A percentile compares a stretch with the other conserved stretches of the same genome.
phyloP scores from a whole-genome alignment of 2,797 vertebrate genomes.

The Enteromius unitaeniatus region DNA sequence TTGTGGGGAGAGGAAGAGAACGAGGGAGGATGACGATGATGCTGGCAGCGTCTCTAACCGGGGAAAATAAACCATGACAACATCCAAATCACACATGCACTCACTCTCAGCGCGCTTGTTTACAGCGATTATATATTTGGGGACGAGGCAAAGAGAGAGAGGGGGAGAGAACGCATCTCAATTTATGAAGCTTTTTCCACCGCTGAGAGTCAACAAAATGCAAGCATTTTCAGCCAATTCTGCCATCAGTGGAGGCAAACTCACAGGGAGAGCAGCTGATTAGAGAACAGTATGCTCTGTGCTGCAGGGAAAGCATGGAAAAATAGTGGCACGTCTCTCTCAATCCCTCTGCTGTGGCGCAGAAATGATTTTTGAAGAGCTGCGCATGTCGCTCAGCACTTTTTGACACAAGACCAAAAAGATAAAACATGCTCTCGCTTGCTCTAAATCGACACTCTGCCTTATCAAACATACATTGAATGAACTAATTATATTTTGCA shows the following conservation, averaged over 20 bases:
- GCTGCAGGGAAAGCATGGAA: conserved; percentile 12
- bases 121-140: conserved; percentile 58
- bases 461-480: conserved; percentile 10
- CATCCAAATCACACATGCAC: conserved; percentile 57
- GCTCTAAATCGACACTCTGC: not conserved
- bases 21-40: conserved; percentile 51
- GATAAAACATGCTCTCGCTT: not conserved
- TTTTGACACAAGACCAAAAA: conserved; percentile 15
- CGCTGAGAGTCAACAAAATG: conserved; percentile 48
- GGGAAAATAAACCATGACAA: conserved; percentile 64
- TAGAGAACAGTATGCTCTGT: conserved; percentile 43
- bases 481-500: not conserved
- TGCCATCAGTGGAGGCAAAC: conserved; percentile 42
- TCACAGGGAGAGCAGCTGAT: conserved; percentile 44
- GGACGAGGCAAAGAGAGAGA: conserved; percentile 46
- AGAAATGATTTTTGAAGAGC: conserved; percentile 19
- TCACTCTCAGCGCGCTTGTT: conserved; percentile 56
- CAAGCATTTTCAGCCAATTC: conserved; percentile 45
- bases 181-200: conserved; percentile 55
- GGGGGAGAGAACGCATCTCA: conserved; percentile 55
- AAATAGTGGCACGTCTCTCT: conserved; percentile 37
- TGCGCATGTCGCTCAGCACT: not conserved
- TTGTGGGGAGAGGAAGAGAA: conserved; percentile 53
- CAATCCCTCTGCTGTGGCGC: conserved; percentile 24
- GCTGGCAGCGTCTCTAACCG: conserved; percentile 56